Evolutionary conservation across 2,113 vertebrate genomes (phyloP), one percentile per base, ranked within the genome.

Genomic region (Thunnus maccoyii): DNA sequence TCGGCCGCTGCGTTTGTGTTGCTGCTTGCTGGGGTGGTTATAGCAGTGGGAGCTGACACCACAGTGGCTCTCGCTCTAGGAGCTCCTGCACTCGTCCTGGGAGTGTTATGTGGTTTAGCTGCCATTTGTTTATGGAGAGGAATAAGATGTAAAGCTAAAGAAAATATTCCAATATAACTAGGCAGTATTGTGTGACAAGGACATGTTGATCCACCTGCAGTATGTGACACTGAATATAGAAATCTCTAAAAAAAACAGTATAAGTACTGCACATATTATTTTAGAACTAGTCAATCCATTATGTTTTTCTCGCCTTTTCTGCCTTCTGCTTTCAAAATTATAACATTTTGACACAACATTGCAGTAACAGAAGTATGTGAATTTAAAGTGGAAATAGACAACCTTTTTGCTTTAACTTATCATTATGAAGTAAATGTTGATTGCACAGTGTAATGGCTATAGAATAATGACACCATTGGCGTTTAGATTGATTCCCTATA

Each of bases 41-140:
- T 94, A 5, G 92, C 93, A 0, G 86, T 93, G 65, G 89, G 92
- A 14, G 92, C 93, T 1, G 50, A 86, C 54, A 80, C 78, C 41
- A 80, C 78, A 0, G 93, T 94, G 76, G 93, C 93, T 20, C 60
- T 93, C 85, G 90, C 93, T 50, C 86, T 94, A 0, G 93, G 93
- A n/a, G 90, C 85, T 13, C 93, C 93, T 11, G 70, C 72, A 14
- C 91, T 94, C 2, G 1, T 92, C 51, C 50, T 91, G 56, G 93
- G 90, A 13, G 41, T 91, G 1, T 30, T 91, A 7, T 91, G 89
- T 27, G 91, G 92, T 12, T 7, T 93, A 50, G 70, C 84, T 69
- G 90, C 93, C 16, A 54, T 94, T 32, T 72, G 32, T 16, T 72
- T 93, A 41, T 94, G 93, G 93, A 94, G 92, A 75, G 86, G 72